Evolutionary conservation across 2,797 vertebrate species (phyloP).

Genomic region (Myotis planiceps): DNA sequence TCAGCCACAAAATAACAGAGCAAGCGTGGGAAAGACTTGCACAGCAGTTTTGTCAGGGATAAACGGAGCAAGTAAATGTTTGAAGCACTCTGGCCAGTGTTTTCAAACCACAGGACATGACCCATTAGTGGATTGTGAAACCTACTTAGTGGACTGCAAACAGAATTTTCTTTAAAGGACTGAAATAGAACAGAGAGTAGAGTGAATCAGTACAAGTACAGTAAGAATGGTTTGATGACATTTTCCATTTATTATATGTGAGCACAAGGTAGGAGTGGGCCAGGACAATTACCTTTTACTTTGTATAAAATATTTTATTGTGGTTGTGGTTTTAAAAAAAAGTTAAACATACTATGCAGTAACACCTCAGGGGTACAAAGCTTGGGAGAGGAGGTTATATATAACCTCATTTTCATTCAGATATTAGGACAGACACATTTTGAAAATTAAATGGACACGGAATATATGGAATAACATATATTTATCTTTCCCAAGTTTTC

Average conservation of each 20-base stretch:
- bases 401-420: neutral
- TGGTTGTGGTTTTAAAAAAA: neutral
- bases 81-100: neutral
- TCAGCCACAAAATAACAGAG: neutral
- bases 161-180: neutral
- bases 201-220: neutral
- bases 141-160: neutral
- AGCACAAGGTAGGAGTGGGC: neutral
- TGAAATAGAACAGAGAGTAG: neutral
- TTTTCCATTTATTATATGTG: neutral
- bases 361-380: neutral
- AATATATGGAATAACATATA: neutral
- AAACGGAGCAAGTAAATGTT: neutral
- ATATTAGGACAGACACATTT: neutral
- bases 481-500: slow-evolving; percentile 27
- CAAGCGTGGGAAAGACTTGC: neutral
- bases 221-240: neutral
- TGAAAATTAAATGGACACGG: neutral
- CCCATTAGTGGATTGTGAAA: neutral
- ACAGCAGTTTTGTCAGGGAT: neutral
- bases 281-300: neutral
- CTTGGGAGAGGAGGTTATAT: neutral
- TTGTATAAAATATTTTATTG: neutral
- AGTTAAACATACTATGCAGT: neutral
- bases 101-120: neutral